Evolutionary conservation across 1,140 invertebrate genomes (phyloP), one percentile per base, ranked within the genome.

Genomic region (Ctenoplectra terminalis): DNA sequence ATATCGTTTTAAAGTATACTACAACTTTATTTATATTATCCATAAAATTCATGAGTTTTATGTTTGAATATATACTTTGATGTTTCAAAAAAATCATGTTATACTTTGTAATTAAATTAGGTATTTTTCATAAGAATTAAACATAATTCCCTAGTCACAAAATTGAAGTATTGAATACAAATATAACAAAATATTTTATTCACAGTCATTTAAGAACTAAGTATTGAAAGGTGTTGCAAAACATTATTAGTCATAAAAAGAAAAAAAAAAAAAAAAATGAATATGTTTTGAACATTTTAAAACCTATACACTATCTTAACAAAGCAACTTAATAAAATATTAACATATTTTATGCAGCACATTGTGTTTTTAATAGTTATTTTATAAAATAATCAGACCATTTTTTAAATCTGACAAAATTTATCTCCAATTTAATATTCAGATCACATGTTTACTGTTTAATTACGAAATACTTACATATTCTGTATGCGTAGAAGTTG

Each of bases 1-100:
- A 13, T 50, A 54, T 34, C 34, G 23, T 34, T 40, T 31, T 11
- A 31, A 52, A 66, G 17, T 74, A 75, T 66, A 81, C 46, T 52
- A 75, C 15, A 58, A 48, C 17, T 66, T 50, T 37, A 60, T 50
- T 69, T 81, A 81, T 83, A 67, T 74, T 81, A 72, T 74, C 56
- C 40, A 67, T 52, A 79, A 75, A 74, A 40, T 63, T 74, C 34
- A 11, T 40, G 1, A 54, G 66, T 40, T 40, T 40, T 74, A 73
- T n/a, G 29, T 20, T 48, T 31, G 11, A 70, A 75, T 61, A 58
- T 37, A 20, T 73, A 61, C 37, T 46, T 50, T 69, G 26, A 58
- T 67, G 74, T 70, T 75, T 48, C 0, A 60, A 63, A 73, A 13
- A 31, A 54, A 81, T 31, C 43, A 46, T 75, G 74, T 37, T 50